A percentile compares a stretch with the other conserved stretches of the same genome.
These are phyloP conservation scores for Mechanitis messenoides DNA, from an alignment of 2,888 invertebrate genomes.

Conservation along the genomic window DNA sequence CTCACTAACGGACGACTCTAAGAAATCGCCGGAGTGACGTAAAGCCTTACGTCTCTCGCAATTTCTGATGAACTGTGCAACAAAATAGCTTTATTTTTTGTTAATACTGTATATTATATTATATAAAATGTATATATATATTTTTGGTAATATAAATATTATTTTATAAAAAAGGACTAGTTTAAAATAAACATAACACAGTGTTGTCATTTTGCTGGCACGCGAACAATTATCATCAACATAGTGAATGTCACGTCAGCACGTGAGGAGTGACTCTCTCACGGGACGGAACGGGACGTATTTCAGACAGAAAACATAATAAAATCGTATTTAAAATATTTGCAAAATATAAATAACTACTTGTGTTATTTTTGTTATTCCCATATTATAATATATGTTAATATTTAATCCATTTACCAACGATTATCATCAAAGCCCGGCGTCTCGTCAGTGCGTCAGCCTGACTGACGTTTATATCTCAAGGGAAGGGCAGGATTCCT, in stretches of 20 bases:
- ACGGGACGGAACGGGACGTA: neutral
- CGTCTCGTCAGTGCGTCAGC: neutral
- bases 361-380: too few species aligned
- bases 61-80: constrained; percentile 8
- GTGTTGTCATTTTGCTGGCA: neutral
- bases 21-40: constrained; percentile 21
- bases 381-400: neutral
- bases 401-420: neutral
- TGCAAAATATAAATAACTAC: neutral
- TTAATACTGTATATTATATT: too few species aligned
- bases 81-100: neutral
- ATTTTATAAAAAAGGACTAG: too few species aligned
- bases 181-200: neutral
- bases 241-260: neutral
- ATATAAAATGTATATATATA: too few species aligned
- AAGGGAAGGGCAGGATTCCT: neutral
- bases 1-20: constrained; percentile 16
- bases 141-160: too few species aligned
- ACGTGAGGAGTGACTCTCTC: constrained; percentile 1
- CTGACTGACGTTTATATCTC: constrained; percentile 1
- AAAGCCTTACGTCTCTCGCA: constrained; percentile 16
- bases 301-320: neutral
- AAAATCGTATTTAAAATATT: neutral
- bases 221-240: neutral
- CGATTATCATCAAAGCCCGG: neutral